Base-by-base conservation (phyloP, 2,888 invertebrate genomes). In the Agelastica alni region DNA sequence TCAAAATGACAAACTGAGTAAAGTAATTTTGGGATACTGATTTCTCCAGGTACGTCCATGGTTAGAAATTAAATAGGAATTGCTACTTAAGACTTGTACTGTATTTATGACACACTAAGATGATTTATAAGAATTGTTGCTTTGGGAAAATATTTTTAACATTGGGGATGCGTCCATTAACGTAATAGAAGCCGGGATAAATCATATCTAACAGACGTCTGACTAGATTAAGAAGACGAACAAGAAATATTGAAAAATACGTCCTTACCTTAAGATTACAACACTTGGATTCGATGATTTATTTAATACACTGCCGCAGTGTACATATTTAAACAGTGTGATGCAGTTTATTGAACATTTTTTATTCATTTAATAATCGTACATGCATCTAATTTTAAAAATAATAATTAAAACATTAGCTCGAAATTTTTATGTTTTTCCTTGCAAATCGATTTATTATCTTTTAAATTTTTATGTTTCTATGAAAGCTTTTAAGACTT, bases 71-170 rank as follows among this genome's bases (percentile, higher is more conserved):
- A 54, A 58, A 58, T 51, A 43, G 36, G 46, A 41, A 43, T 28
- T 22, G 45, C 42, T 49, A 47, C 51, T 47, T 47, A 47, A 47
- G 48, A 54, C 43, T 44, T 58, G 51, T 54, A 51, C 37, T 14
- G 32, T 48, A 47, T 54, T 54, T 58, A 54, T 51, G 58, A 51
- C 47, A 45, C 42, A n/a, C 26, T 34, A n/a, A 10, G 37, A 37
- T 58, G 51, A 58, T 58, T 48, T 51, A 58, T 58, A 36, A 26
- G 36, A 12, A 22, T 34, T 36, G 34, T 46, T 26, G 46, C 37
- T 39, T 18, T 18, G 20, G 12, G 37, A 39, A 39, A 39, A 39
- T 18, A 39, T 18, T 39, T 39, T 39, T 39, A 18, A 39, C 17
- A 39, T 39, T 20, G 12, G 20, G n/a, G 37, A 39, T 17, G 20